Evolutionary conservation across 1,140 invertebrate species (phyloP), one percentile per base, ranked within the genome.

Genomic region (Atta colombica): DNA sequence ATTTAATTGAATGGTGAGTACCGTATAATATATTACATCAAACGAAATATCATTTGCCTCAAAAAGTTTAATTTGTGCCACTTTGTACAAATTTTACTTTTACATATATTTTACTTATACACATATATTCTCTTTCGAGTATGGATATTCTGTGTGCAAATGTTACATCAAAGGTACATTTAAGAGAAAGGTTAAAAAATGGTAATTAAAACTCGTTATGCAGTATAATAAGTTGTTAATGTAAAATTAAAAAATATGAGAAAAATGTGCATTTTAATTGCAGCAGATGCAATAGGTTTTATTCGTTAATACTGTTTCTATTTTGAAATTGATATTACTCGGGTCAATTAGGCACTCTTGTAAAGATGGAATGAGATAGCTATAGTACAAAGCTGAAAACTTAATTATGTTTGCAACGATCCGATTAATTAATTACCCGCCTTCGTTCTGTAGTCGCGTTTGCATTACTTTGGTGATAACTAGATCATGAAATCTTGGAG

Each of bases 341-440:
- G 12, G 66, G 39, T 61, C 25, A 49, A 12, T 49, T 72, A 25
- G 49, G 10, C 3, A 14, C 39, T 45, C 55, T 14, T 28, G 66
- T 21, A 74, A 82, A 72, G 53, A 60, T 31, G 21, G 25, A 72
- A 72, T 60, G 35, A 82, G 68, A 61, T 61, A 53, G 16, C 14
- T 45, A 18, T 82, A 74, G 74, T 74, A n/a, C 18, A 60, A 18
- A 28, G 25, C 39, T 74, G 53, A 60, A 60, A 82, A 82, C 39
- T 84, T 75, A 60, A 84, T 84, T 84, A 84, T 84, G 55, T 18
- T 74, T n/a, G 49, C 39, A 81, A 81, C 65, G 53, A 82, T 12
- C 66, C 80, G 68, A 74, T 75, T 75, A 84, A 84, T 84, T 75
- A 61, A 84, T 84, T 75, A 61, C 39, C n/a, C 10, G 35, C 53